Evolutionary conservation across 2,113 vertebrate species (phyloP), one percentile per base, ranked within the genome.

Genomic region (Lagenorhynchus albirostris): DNA sequence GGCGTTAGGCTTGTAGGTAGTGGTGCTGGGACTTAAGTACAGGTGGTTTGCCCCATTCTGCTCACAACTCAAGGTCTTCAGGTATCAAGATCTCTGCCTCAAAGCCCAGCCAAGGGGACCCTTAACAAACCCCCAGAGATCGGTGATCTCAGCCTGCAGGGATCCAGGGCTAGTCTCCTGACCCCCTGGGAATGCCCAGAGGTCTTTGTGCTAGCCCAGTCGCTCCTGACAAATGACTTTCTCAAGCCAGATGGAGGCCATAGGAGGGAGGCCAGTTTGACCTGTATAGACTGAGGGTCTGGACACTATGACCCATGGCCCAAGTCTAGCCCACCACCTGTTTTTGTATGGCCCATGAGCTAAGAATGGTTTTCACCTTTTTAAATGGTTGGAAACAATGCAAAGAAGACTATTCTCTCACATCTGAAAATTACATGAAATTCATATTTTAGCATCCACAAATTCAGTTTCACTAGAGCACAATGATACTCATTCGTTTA

Each of bases 401-500:
- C 20, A 23, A 94, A 71, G 2, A 60, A 53, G 91, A 81, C 1
- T 8, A 26, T 41, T 67, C 36, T 79, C 20, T 13, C 33, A 20
- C 21, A n/a, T 7, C 2, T 87, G 25, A 77, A 68, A 76, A 29
- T 29, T 41, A 31, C 3, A 73, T 20, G 26, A 53, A 65, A 89
- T 41, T 50, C 67, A 38, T 65, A 65, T n/a, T 89, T 74, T 53
- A 20, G 53, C 70, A 3, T 83, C 44, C n/a, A 44, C 67, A 73
- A 23, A 21, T 15, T 8, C 55, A 82, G 58, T 41, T 5, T 74
- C 15, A n/a, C 13, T 53, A 14, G 58, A 44, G 47, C 11, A 44
- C 68, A 12, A 8, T 4, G 36, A 44, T 5, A 6, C 17, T 50
- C 25, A 31, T 4, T 44, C 1, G 0, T 31, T 18, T 60, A 36